Base-by-base conservation (phyloP, 2,797 vertebrate genomes). In the Amazonetta brasiliensis region DNA sequence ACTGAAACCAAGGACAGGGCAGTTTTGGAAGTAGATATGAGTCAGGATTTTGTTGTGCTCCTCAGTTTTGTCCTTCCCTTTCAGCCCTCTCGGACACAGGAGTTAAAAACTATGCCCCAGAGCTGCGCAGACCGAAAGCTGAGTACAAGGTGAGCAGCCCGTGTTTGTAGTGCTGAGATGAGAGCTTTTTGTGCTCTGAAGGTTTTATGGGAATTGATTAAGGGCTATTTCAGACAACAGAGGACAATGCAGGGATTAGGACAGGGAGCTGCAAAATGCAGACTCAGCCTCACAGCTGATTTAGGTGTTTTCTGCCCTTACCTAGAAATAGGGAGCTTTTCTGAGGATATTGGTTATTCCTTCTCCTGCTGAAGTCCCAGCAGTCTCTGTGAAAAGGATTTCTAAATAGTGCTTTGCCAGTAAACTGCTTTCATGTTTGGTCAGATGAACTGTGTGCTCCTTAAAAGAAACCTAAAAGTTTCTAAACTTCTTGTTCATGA, bases 41-140 rank as follows among this genome's bases (percentile, higher is more conserved):
- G 54, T 86, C 52, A 12, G 43, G 39, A 67, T 92, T 88, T 91
- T 90, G 52, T 55, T 59, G 25, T 48, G 14, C 30, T 81, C 16
- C 41, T 94, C 31, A 35, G 5, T 44, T 67, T 75, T 94, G 64
- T 92, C 73, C 91, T 95, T 90, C 22, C 14, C 20, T 84, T 90
- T 68, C 75, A 99, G 99, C 98, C n/a, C 93, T 98, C 67, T 97
- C 97, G 5, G 98, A 99, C 46, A 92, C 97, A 0, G 96, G 98
- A 83, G 86, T 94, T 78, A 98, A 98, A 94, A 98, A 95, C 79
- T 99, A 98, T 6, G 98, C 99, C 82, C 99, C 99, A 62, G 99
- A 99, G 91, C 97, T 99, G 71, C 97, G 99, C 54, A 99, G 98
- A 94, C 98, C 99, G 0, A 99, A 98, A 94, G 98, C 98, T 50